phyloP scores from a whole-genome alignment of 2,797 vertebrate genomes.

The Sebastes baramenuke region DNA sequence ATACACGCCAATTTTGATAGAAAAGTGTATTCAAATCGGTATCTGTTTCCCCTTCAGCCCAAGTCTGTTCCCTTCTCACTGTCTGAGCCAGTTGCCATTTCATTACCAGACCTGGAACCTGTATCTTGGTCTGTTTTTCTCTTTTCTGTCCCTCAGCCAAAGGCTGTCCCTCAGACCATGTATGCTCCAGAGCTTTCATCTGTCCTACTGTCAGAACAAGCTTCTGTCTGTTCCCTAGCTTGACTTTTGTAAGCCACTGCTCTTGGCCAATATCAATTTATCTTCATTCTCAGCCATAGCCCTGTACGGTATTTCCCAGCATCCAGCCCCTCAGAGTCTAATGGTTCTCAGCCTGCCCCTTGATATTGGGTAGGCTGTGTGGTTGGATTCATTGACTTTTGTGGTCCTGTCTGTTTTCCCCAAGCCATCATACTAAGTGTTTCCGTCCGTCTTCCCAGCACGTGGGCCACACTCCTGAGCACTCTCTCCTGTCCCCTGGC shows the following conservation, averaged over 20 bases:
- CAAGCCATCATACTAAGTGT: slow-evolving; percentile 55
- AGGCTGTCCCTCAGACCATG: slow-evolving; percentile 1
- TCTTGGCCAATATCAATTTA: slow-evolving; percentile 11
- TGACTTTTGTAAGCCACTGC: slow-evolving; percentile 7
- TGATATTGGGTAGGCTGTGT: slow-evolving; percentile 23
- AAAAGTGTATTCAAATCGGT: not conserved
- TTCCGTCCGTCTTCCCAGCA: slow-evolving; percentile 32
- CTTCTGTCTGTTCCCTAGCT: slow-evolving; percentile 2
- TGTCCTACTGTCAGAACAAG: slow-evolving; percentile 1
- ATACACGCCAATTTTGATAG: not conserved
- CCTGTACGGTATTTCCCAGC: not conserved
- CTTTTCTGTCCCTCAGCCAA: not conserved
- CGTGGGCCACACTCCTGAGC: slow-evolving; percentile 40
- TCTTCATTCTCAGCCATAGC: not conserved
- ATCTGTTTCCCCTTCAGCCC: not conserved
- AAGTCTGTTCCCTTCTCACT: not conserved
- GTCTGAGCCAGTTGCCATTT: slow-evolving; percentile 4
- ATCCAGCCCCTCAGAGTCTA: slow-evolving; percentile 4
- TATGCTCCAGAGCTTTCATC: slow-evolving; percentile 9
- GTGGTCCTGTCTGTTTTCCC: slow-evolving; percentile 39
- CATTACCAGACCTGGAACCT: slow-evolving; percentile 4
- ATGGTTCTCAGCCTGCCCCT: slow-evolving; percentile 4
- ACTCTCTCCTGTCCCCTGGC: slow-evolving; percentile 42
- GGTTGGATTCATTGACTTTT: slow-evolving; percentile 46
- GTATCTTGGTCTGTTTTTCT: not conserved